Base-by-base conservation (phyloP, 37 sponge, comb jelly and placozoan genomes). In the Eunapius fragilis region DNA sequence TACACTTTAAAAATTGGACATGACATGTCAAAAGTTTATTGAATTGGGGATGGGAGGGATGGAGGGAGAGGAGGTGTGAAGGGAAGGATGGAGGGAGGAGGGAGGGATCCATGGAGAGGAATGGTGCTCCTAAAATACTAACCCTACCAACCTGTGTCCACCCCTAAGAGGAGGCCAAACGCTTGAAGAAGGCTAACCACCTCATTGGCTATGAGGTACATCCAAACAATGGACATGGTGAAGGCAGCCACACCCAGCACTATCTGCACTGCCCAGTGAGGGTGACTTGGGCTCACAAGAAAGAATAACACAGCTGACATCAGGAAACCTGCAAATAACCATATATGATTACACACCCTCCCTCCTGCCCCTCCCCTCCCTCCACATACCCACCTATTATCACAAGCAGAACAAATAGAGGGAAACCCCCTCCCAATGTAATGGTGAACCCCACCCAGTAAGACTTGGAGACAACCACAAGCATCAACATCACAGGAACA, bases 141-240 rank as follows among this genome's bases (percentile, higher is more conserved):
- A 19, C 10, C 6, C 79, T 28, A 33, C 31, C 30, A 82, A 94
- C 97, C 97, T 77, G 91, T 84, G 49, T 92, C 91, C 68, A 96
- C 91, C 3, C 74, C 74, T 70, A 96, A 89, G 4, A 89, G 47
- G 0, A 91, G 84, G 2, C 96, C 96, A 9, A 91, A 93, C 4
- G 95, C 68, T 74, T 96, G 80, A 70, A 93, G 82, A 23, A 91
- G 74, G 50, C 87, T 84, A 9, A 96, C 95, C 28, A 91, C 89
- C 81, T 96, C 96, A 82, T 91, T 91, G 45, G 96, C 94, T 71
- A 87, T 83, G 0, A 96, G 83, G 49, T 96, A 89, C 82, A 96
- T 83, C 96, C 96, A 96, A 17, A 79, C 89, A 38, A 96, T 91
- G 74, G 96, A 96, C 86, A 92, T 94, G 75, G 88, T 69, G 72